Percentiles rank a stretch among this genome's conserved stretches.
These are phyloP conservation scores for Protophormia terraenovae DNA, from an alignment of 2,888 invertebrate species.

Conservation along the genomic window DNA sequence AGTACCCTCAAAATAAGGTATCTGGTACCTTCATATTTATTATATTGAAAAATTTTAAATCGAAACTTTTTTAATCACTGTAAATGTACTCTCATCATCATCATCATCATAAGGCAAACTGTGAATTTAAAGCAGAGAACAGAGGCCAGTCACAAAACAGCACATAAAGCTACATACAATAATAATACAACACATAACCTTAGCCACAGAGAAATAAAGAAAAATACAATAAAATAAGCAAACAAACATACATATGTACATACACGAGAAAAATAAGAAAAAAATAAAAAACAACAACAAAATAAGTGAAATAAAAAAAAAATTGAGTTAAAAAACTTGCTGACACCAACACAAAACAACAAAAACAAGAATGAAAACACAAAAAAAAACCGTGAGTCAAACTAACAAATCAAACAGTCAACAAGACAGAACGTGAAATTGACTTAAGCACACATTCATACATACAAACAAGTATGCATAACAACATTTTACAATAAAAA, in stretches of 20 bases:
- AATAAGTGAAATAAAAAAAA: background rate
- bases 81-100: background rate
- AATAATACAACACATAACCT: conserved; percentile 44
- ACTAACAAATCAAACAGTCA: conserved; percentile 10
- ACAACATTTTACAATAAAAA: conserved; percentile 25
- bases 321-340: conserved; percentile 66
- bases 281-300: background rate
- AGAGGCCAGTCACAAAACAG: conserved; percentile 55
- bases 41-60: background rate
- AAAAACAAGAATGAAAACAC: background rate
- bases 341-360: conserved; percentile 65
- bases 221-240: conserved; percentile 21
- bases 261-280: no score
- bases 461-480: background rate
- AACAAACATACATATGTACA: background rate
- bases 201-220: conserved; percentile 25
- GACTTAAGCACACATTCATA: background rate
- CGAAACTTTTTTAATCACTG: background rate
- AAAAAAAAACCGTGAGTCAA: background rate
- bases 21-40: no score
- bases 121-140: conserved; percentile 42
- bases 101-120: conserved; percentile 63
- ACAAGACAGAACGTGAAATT: conserved; percentile 28
- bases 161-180: conserved; percentile 31
- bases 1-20: no score